These are phyloP conservation scores for Neodon shergylaensis DNA, from an alignment of 2,113 vertebrate species.

Conservation along the genomic window DNA sequence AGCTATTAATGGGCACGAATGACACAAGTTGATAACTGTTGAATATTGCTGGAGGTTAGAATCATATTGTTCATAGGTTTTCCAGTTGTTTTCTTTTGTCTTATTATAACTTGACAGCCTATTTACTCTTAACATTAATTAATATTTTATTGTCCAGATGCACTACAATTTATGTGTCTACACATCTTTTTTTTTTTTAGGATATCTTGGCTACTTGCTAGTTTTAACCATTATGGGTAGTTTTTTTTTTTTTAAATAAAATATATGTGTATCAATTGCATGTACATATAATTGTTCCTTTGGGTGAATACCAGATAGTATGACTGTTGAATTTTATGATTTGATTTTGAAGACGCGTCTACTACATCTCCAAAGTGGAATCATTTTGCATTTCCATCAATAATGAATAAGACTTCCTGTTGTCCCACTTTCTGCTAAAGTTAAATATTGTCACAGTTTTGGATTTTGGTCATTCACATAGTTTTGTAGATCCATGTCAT, in stretches of 20 bases:
- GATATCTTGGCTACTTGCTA: neutral
- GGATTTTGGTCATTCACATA: neutral
- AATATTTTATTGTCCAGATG: neutral
- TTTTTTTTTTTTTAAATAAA: neutral
- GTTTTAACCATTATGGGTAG: neutral
- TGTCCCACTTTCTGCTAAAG: neutral
- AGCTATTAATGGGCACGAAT: neutral
- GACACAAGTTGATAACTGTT: neutral
- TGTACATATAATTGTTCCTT: neutral
- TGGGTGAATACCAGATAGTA: neutral
- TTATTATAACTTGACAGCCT: neutral
- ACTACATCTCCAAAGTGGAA: neutral
- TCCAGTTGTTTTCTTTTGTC: neutral
- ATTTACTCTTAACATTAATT: neutral
- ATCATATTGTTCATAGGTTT: neutral
- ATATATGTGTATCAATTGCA: neutral
- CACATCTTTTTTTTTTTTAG: neutral
- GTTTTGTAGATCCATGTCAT: neutral
- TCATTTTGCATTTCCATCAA: neutral
- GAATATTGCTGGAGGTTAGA: neutral
- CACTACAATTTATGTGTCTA: neutral
- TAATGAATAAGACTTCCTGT: neutral
- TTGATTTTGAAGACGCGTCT: neutral
- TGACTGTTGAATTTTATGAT: neutral
- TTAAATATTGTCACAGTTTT: neutral